Evolutionary conservation across 64 coral and sea anemone species (phyloP).

Genomic region (Platygyra sinensis): DNA sequence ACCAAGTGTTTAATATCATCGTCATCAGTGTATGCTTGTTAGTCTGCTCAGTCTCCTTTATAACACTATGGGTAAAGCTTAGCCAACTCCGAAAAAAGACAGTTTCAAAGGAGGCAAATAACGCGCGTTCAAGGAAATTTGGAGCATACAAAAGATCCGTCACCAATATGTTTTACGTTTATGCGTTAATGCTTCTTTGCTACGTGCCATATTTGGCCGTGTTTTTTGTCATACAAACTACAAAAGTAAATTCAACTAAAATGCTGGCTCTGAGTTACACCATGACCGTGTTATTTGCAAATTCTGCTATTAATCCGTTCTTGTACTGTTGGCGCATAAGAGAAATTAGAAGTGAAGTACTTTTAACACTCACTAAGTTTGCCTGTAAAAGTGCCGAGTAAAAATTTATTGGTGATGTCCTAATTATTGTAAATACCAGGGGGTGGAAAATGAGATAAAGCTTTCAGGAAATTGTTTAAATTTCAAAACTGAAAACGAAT

Average conservation of each 20-base stretch:
- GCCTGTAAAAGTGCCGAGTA: not conserved
- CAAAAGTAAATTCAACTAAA: conserved; percentile 2
- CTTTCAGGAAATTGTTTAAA: no score
- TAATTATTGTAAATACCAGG: not conserved
- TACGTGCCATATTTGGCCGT: conserved; percentile 59
- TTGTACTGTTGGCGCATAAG: conserved; percentile 72
- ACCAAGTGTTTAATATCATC: conserved; percentile 25
- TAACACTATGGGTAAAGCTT: not conserved
- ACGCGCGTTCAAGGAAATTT: not conserved
- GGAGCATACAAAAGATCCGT: conserved; percentile 42
- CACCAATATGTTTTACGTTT: conserved; percentile 44
- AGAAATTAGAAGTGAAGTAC: conserved; percentile 58
- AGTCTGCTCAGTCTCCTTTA: not conserved
- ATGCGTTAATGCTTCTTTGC: conserved; percentile 46
- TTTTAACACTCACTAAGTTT: conserved; percentile 10
- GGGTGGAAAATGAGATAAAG: no score
- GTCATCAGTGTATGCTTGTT: conserved; percentile 58
- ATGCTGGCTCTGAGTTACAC: conserved; percentile 42
- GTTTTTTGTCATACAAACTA: conserved; percentile 31
- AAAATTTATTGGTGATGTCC: not conserved
- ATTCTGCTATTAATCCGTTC: conserved; percentile 60
- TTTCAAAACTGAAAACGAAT: no score
- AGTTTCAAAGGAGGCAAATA: not conserved
- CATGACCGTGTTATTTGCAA: conserved; percentile 51
- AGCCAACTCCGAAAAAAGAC: not conserved